Evolutionary conservation across 2,888 invertebrate genomes (phyloP).

Genomic region (Drosophila helvetica): DNA sequence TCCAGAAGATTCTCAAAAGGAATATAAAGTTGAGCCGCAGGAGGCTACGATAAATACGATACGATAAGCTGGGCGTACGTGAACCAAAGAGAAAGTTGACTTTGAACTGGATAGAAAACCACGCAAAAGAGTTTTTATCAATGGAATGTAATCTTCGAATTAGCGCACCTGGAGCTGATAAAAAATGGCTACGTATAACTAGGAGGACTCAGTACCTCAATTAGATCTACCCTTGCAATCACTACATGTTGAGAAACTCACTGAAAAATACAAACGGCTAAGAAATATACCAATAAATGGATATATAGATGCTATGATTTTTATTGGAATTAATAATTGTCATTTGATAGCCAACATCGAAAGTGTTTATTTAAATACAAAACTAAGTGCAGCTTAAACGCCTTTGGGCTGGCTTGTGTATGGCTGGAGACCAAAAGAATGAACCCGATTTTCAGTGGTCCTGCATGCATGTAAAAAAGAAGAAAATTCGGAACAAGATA

Average conservation of each 20-base stretch:
- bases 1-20: background rate
- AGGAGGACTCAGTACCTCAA: constrained; percentile 2
- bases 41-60: background rate
- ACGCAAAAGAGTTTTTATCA: background rate
- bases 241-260: background rate
- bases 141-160: background rate
- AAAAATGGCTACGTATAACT: constrained; percentile 1
- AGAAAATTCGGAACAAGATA: too few species aligned
- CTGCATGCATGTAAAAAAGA: too few species aligned
- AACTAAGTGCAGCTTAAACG: too few species aligned
- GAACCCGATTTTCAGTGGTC: too few species aligned
- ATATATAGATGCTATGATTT: too few species aligned
- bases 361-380: too few species aligned
- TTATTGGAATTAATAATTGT: too few species aligned
- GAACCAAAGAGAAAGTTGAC: background rate
- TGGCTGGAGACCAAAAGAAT: too few species aligned
- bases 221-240: constrained; percentile 3
- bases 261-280: too few species aligned
- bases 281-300: too few species aligned
- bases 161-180: background rate
- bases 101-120: constrained; percentile 6
- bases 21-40: background rate
- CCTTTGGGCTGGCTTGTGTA: too few species aligned
- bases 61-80: background rate
- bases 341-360: too few species aligned